Conservation (phyloP, 2,888 invertebrate species). For the Synergus japonicus region DNA sequence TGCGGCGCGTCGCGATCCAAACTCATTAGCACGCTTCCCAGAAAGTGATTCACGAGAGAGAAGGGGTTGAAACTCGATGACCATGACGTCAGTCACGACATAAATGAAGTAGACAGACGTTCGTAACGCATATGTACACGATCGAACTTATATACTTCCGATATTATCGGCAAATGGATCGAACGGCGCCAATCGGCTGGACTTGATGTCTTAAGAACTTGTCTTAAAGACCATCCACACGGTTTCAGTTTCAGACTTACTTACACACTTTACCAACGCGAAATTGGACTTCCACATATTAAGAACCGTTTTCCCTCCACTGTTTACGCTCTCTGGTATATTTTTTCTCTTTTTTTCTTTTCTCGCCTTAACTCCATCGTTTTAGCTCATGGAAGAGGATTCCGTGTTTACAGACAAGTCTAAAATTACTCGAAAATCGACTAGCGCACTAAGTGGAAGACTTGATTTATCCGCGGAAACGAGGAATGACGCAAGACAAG, state of each 20-base stretch:
- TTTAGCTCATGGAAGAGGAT: constrained; percentile 2
- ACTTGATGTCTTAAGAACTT: constrained; percentile 49
- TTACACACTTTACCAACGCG: not conserved
- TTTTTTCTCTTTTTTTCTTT: constrained; percentile 40
- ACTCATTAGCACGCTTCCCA: constrained; percentile 37
- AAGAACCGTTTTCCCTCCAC: not conserved
- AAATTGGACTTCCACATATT: not conserved
- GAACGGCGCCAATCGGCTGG: constrained; percentile 51
- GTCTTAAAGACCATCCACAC: constrained; percentile 35
- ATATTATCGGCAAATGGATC: constrained; percentile 55
- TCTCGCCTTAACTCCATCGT: constrained; percentile 26
- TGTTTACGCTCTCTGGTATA: constrained; percentile 24
- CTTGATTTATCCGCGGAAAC: constrained; percentile 18
- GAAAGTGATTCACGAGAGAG: constrained; percentile 40
- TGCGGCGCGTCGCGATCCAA: constrained; percentile 30
- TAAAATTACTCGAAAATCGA: constrained; percentile 16
- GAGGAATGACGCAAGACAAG: constrained; percentile 6
- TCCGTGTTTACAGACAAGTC: constrained; percentile 1
- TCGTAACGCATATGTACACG: constrained; percentile 33
- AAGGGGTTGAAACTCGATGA: constrained; percentile 40
- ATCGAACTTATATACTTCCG: constrained; percentile 50
- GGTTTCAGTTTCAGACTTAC: not conserved
- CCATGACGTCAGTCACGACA: constrained; percentile 40
- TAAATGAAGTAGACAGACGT: constrained; percentile 32
- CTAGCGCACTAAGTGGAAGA: constrained; percentile 2